Base-by-base conservation (phyloP, 2,797 vertebrate genomes). In the Chelon labrosus region DNA sequence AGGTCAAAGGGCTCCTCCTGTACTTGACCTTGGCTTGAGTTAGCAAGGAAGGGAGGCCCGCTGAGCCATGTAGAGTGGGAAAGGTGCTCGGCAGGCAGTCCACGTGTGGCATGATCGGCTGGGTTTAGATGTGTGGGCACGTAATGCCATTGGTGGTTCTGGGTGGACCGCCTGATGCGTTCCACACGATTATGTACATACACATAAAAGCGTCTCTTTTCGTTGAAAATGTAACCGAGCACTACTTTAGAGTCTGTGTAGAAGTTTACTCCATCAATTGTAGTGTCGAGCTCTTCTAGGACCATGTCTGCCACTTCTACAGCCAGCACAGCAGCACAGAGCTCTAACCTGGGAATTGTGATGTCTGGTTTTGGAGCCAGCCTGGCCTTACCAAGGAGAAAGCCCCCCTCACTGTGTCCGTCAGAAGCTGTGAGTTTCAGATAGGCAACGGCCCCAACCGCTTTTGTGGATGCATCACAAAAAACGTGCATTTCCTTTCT, bases 351-450 rank as follows among this genome's bases (percentile, higher is more conserved):
- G 4, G 52, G 65, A 5, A 69, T 53, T 1, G 58, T 63, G n/a
- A 64, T 55, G 47, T 79, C 70, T 38, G 76, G 65, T 19, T 69
- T 68, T 31, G 65, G 70, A 27, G 65, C 65, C 0, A 65, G 53
- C 9, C 41, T 54, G 4, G 66, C 64, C 11, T 74, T 79, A 5
- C 65, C 70, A 0, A 70, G 14, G 25, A 70, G 37, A 7, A 65
- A 77, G 3, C 57, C 75, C 13, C 50, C 37, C 11, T 67, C 57
- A 2, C 50, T 64, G 17, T 57, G 9, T 10, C 66, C 52, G 1
- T 52, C 27, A 0, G 27, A 17, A 10, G 39, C 1, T 5, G 60
- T 70, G 2, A 58, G 22, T 14, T 46, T 70, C 3, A 70, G 39
- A 20, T 70, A 53, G 17, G 31, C 56, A 41, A 41, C 39, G 14